Evolutionary conservation across 2,797 vertebrate genomes (phyloP), one percentile per base, ranked within the genome.

Genomic region (Anolis apletophallus): DNA sequence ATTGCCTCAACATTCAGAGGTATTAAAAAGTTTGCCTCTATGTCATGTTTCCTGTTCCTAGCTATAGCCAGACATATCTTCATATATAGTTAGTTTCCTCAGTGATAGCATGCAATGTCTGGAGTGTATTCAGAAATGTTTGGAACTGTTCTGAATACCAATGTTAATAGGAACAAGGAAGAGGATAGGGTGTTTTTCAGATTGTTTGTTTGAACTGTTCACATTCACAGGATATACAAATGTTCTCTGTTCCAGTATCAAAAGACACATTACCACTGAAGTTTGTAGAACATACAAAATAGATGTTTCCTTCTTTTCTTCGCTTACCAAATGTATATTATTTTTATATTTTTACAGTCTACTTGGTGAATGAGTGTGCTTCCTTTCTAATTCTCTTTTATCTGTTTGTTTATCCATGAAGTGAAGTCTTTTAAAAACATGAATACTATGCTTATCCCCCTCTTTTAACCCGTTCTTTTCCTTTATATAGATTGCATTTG

Each of bases 371-470:
- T 92, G 94, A 91, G 94, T 92, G 93, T 93, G 91, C 92, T 92
- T 95, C 92, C 95, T 94, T 91, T 86, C 89, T 90, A 92, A 90
- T 92, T 93, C 82, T 82, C 36, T 64, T 92, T 91, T 87, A 85
- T 83, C 81, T 79, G 55, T 83, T 91, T 84, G 2, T 81, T 55
- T 91, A 92, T 92, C 93, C 88, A 90, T n/a, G 90, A 91, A 78
- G 40, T 11, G 1, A 0, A 75, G 76, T 72, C 85, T 88, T 92
- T 59, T 82, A 90, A 87, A 86, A 87, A 26, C 1, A 79, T 75
- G 85, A 88, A 90, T 90, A 69, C 73, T 36, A 34, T 67, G 8
- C 0, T 0, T 68, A 80, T 57, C 14, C 52, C 36, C 46, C 34
- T n/a, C n/a, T 61, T 81, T 90, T 89, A 92, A 92, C 75, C 34